A percentile compares a stretch with the other conserved stretches of the same genome.
phyloP scores from a whole-genome alignment of 2,888 invertebrate genomes.

The Drosophila demipolita region DNA sequence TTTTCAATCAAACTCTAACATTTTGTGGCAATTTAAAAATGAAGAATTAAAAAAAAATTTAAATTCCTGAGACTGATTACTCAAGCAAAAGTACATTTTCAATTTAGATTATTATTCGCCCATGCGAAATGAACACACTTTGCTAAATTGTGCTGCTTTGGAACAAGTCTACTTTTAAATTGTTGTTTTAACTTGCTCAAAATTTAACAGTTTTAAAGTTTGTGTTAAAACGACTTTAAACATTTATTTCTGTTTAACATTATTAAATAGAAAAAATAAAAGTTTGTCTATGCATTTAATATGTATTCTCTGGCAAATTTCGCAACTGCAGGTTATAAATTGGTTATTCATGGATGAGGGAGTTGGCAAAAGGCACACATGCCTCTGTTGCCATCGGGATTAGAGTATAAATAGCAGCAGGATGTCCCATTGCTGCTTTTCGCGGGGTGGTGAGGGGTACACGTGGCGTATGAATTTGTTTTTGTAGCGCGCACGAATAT shows the following conservation, averaged over 20 bases:
- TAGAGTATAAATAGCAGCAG: neutral
- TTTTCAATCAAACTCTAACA: neutral
- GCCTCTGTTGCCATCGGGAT: neutral
- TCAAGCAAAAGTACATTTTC: neutral
- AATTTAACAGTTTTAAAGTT: neutral
- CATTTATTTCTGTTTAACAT: neutral
- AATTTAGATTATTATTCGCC: neutral
- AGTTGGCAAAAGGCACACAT: neutral
- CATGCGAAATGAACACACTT: neutral
- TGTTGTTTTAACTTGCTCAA: too few species aligned
- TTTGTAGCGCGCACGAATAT: constrained; percentile 41
- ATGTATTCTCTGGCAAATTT: neutral
- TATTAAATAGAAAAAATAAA: neutral
- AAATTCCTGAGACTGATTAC: neutral
- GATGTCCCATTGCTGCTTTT: constrained; percentile 13
- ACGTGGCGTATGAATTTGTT: constrained; percentile 34
- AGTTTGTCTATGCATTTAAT: neutral
- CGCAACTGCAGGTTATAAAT: neutral
- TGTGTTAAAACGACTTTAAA: neutral
- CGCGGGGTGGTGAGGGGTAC: neutral
- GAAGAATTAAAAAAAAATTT: neutral
- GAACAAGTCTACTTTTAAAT: neutral
- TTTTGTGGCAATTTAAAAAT: neutral
- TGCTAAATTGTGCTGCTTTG: neutral
- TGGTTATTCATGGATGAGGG: neutral